Percentiles rank a stretch among this genome's conserved stretches.
These are phyloP conservation scores for Sitta europaea DNA, from an alignment of 2,113 vertebrate species.

Conservation along the genomic window DNA sequence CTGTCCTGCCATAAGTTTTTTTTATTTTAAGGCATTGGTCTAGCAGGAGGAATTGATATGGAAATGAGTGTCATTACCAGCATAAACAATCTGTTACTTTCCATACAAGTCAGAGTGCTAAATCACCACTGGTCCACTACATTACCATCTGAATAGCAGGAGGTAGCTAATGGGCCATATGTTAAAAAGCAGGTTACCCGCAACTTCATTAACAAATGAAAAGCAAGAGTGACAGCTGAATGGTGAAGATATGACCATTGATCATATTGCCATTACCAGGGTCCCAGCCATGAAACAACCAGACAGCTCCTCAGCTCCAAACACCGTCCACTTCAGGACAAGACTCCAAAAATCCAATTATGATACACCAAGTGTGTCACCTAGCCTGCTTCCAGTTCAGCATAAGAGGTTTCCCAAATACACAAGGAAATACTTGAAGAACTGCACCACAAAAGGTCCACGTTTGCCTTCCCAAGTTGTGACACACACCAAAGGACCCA, in stretches of 20 bases:
- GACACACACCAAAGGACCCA: background rate
- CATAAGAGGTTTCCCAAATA: fast-evolving
- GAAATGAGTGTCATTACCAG: constrained; percentile 76
- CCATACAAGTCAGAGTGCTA: constrained; percentile 65
- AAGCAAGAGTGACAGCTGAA: constrained; percentile 56
- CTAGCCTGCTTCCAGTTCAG: background rate
- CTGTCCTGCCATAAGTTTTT: constrained; percentile 28
- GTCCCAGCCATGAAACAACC: background rate
- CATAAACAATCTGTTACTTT: constrained; percentile 77
- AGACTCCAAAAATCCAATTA: background rate
- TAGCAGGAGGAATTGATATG: constrained; percentile 70
- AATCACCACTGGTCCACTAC: constrained; percentile 70
- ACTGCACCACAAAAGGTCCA: background rate
- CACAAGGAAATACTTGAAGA: background rate
- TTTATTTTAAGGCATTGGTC: constrained; percentile 32
- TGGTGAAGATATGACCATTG: constrained; percentile 18
- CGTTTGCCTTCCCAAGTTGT: background rate
- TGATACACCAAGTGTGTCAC: fast-evolving
- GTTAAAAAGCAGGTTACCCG: constrained; percentile 67
- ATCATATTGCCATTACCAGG: constrained; percentile 1
- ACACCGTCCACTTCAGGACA: background rate
- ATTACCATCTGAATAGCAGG: constrained; percentile 76
- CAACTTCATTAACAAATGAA: constrained; percentile 71
- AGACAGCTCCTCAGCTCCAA: background rate
- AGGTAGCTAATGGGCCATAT: constrained; percentile 71